Conservation (phyloP, 2,113 vertebrate genomes). For the Cynopterus brachyotis region DNA sequence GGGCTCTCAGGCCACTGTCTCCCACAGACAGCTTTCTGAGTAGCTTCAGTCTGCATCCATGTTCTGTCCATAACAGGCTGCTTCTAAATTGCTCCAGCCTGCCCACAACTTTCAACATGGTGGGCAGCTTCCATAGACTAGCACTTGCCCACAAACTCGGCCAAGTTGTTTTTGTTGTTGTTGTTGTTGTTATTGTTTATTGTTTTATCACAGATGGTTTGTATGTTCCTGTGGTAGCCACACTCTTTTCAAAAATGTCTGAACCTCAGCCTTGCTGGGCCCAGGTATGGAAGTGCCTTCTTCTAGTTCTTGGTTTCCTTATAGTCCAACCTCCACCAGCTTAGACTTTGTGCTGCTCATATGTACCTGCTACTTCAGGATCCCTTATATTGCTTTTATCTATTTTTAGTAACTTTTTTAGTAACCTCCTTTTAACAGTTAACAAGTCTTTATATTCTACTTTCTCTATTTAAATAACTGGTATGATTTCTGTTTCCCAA, state of each 20-base stretch:
- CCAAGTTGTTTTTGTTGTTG: neutral
- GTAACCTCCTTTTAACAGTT: neutral
- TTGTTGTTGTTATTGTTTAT: neutral
- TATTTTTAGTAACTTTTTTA: neutral
- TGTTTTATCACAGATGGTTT: neutral
- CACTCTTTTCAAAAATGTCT: neutral
- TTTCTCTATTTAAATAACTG: neutral
- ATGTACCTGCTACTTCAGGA: neutral
- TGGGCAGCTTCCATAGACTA: neutral
- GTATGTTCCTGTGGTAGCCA: neutral
- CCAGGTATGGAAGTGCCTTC: fast-evolving
- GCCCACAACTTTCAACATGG: neutral
- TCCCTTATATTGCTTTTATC: neutral
- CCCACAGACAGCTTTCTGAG: neutral
- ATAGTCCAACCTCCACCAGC: neutral
- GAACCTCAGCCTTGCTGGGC: neutral
- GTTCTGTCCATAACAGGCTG: neutral
- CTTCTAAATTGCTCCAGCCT: neutral
- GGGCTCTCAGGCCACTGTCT: neutral
- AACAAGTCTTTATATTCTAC: neutral
- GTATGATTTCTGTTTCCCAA: neutral
- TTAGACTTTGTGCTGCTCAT: neutral
- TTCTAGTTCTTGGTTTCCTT: neutral
- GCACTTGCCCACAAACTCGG: neutral
- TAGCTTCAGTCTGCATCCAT: neutral